Conservation (phyloP, 1,140 invertebrate species). For the Sitodiplosis mosellana region DNA sequence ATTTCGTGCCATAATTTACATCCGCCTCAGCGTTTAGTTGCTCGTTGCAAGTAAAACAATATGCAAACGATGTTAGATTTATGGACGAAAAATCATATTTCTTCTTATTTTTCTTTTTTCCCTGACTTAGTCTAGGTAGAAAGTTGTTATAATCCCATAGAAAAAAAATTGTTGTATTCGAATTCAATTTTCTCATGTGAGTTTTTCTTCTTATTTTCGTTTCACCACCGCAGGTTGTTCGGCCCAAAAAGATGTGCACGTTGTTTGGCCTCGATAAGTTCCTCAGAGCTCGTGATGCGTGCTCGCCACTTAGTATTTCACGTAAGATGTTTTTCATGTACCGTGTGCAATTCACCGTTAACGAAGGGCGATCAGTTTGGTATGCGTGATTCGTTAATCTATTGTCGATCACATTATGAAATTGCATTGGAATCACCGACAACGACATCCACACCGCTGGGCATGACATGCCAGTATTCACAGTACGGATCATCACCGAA, state of each 20-base stretch:
- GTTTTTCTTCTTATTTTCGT: constrained; percentile 16
- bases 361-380: constrained; percentile 89
- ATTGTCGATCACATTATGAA: constrained; percentile 68
- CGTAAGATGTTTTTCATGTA: constrained; percentile 86
- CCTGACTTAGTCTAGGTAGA: too few relatives aligned
- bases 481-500: constrained; percentile 24
- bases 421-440: constrained; percentile 40
- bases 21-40: too few relatives aligned
- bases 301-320: constrained; percentile 86
- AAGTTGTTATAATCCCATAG: too few relatives aligned
- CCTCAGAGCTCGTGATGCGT: constrained; percentile 88
- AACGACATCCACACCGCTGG: constrained; percentile 37
- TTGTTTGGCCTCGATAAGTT: constrained; percentile 77
- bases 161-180: too few relatives aligned
- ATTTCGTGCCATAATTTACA: too few relatives aligned
- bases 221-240: constrained; percentile 66
- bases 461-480: constrained; percentile 36
- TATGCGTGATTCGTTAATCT: constrained; percentile 64
- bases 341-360: constrained; percentile 65
- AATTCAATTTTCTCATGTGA: too few relatives aligned
- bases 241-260: constrained; percentile 68
- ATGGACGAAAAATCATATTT: background rate
- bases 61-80: too few relatives aligned
- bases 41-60: too few relatives aligned
- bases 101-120: constrained; percentile 19